Conservation (phyloP, 2,888 invertebrate genomes). For the Chironomus riparius region DNA sequence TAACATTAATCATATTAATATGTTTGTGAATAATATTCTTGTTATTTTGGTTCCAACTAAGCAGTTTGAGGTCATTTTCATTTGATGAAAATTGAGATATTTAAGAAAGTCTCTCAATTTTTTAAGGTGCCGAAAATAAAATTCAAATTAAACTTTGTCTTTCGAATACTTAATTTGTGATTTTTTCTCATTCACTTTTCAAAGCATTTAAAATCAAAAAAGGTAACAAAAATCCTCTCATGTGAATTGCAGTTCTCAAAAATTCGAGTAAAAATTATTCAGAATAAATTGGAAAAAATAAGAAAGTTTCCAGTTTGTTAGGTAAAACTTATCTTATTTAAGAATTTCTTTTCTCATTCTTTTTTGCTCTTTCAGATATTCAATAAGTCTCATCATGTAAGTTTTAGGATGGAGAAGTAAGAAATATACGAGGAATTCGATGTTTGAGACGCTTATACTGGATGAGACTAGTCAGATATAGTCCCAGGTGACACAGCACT, state of each 20-base stretch:
- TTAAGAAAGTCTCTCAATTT: no score
- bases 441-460: no score
- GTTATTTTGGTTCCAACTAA: no score
- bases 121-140: background rate
- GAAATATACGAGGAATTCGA: no score
- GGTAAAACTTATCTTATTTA: background rate
- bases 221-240: background rate
- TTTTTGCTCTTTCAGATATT: background rate
- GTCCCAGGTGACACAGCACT: no score
- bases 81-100: no score
- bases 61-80: no score
- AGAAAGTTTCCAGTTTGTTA: background rate
- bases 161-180: background rate
- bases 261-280: background rate
- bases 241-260: background rate
- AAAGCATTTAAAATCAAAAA: background rate
- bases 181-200: background rate
- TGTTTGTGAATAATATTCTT: no score
- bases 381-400: constrained; percentile 3
- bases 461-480: no score
- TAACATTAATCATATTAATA: no score
- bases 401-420: background rate
- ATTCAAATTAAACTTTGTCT: background rate
- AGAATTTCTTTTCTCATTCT: background rate
- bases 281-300: background rate